These are phyloP conservation scores for Pocillopora grandis DNA, from an alignment of 92 coral and sea anemone species.

Conservation along the genomic window DNA sequence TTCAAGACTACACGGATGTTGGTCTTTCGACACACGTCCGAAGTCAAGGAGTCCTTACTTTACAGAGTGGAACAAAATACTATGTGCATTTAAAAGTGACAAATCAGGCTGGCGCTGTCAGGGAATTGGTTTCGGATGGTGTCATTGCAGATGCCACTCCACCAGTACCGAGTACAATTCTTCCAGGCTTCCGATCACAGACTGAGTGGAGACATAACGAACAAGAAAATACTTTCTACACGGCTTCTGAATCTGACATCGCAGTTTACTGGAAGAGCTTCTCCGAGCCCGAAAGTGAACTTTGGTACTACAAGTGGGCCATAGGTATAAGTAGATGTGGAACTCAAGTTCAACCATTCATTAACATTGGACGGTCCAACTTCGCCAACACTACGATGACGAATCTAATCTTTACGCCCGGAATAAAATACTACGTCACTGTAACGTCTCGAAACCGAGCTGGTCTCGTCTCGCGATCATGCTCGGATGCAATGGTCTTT, in stretches of 20 bases:
- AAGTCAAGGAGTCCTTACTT: conserved; percentile 54
- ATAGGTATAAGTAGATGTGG: conserved; percentile 90
- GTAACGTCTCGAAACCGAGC: conserved; percentile 89
- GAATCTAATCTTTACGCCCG: conserved; percentile 58
- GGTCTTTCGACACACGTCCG: conserved; percentile 92
- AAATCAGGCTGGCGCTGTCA: conserved; percentile 81
- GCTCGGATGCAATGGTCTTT: conserved; percentile 83
- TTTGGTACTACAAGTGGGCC: conserved; percentile 98
- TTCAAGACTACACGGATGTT: conserved; percentile 59
- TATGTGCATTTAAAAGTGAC: conserved; percentile 66
- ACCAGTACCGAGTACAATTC: conserved; percentile 64
- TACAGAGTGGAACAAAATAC: conserved; percentile 76
- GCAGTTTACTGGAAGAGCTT: conserved; percentile 81
- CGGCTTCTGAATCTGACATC: conserved; percentile 57
- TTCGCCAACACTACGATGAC: conserved; percentile 75
- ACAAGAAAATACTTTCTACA: conserved; percentile 65
- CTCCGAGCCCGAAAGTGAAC: conserved; percentile 80
- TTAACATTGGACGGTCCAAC: conserved; percentile 76
- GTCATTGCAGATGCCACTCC: conserved; percentile 83
- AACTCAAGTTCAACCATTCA: conserved; percentile 90
- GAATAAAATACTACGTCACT: conserved; percentile 80
- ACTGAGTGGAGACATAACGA: conserved; percentile 63
- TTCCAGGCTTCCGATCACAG: conserved; percentile 57
- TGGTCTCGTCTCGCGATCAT: conserved; percentile 79
- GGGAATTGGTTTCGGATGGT: conserved; percentile 82